Conservation (phyloP, 2,888 invertebrate species). For the Oscheius sp. region DNA sequence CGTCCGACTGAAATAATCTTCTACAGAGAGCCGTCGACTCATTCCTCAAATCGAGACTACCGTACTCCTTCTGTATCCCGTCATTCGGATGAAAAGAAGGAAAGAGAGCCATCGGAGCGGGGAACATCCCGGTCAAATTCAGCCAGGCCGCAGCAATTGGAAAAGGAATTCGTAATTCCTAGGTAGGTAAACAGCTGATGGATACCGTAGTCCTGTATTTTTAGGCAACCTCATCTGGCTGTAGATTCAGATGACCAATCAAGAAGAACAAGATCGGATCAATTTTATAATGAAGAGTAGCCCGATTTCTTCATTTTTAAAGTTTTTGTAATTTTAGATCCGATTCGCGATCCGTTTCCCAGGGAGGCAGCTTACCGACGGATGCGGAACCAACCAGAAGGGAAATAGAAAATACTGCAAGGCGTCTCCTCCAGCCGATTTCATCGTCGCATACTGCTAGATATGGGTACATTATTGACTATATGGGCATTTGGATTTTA, state of each 20-base stretch:
- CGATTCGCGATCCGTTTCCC: conserved; percentile 31
- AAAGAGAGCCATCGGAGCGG: neutral
- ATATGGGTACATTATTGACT: conserved; percentile 57
- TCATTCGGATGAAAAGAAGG: conserved; percentile 2
- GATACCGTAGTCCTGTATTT: neutral
- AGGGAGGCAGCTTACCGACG: conserved; percentile 23
- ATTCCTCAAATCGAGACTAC: conserved; percentile 15
- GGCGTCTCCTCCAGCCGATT: conserved; percentile 50
- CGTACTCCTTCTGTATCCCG: conserved; percentile 17
- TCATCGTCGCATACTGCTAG: conserved; percentile 47
- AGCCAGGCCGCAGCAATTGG: conserved; percentile 15
- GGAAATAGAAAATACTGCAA: conserved; percentile 48
- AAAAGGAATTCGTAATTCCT: conserved; percentile 25
- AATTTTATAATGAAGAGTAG: conserved; percentile 11
- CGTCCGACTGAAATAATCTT: neutral
- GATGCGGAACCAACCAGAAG: conserved; percentile 13
- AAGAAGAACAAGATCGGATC: conserved; percentile 15
- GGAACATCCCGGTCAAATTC: neutral
- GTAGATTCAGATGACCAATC: conserved; percentile 28
- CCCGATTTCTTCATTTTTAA: neutral
- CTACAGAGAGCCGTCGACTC: conserved; percentile 18
- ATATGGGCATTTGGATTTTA: no score
- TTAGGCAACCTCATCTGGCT: neutral
- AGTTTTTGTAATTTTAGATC: conserved; percentile 21
- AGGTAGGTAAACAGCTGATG: neutral